Base-by-base conservation (phyloP, 2,113 vertebrate genomes). In the Meriones unguiculatus region DNA sequence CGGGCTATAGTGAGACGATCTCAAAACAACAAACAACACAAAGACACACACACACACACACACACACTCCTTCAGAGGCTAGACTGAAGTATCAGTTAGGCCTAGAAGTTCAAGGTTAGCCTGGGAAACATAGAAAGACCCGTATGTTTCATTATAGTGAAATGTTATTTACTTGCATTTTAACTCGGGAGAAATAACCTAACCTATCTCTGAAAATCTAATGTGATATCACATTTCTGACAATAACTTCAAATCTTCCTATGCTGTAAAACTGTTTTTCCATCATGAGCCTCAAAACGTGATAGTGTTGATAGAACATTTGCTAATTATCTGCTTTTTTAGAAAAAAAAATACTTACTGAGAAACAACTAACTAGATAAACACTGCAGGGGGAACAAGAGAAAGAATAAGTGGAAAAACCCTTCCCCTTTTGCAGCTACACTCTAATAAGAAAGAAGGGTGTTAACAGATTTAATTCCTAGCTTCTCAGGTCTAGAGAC, bases 221-320 rank as follows among this genome's bases (percentile, higher is more conserved):
- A 91, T 30, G n/a, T 87, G 28, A 54, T 73, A 57, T 57, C n/a
- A 87, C 30, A 75, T 20, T 46, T 91, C 54, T 92, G 50, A 84
- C n/a, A 93, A 59, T 93, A 64, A 65, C 41, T 30, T 93, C 50
- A 72, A 89, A 82, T 89, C 5, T 93, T 32, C 28, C 77, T 86
- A 77, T 30, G 14, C 62, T 91, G 90, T 77, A 62, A 84, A 94
- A 89, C 38, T 18, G 1, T 65, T 92, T 81, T 86, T 52, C 92
- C 7, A 35, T 76, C 62, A 15, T 59, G 86, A 50, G 10, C 32
- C 24, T 81, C 72, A 92, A 94, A 93, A 84, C 32, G 46, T 76
- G 69, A 81, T 30, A 57, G 28, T 69, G 1, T 84, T 50, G 59
- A 67, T 18, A 84, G 30, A 95, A 91, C 32, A 1, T 59, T 86